Evolutionary conservation across 1,140 invertebrate species (phyloP).

Genomic region (Drosophila pectinifera): DNA sequence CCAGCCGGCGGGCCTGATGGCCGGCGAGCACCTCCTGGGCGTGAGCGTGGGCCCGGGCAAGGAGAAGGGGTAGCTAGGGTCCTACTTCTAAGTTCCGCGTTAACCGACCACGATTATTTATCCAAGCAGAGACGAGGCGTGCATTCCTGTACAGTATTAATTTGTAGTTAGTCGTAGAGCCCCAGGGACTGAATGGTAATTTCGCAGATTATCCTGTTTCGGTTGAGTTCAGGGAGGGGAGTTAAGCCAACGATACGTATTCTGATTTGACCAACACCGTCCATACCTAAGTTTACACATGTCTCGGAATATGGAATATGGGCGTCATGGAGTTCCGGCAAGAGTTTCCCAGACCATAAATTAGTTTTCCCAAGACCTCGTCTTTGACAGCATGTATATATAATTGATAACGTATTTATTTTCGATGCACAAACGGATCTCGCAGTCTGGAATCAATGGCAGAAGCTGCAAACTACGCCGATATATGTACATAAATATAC

Average conservation of each 20-base stretch:
- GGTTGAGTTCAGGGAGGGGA: conserved; percentile 22
- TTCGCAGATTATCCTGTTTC: conserved; percentile 30
- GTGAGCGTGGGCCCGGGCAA: conserved; percentile 84
- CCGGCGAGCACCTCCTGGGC: conserved; percentile 82
- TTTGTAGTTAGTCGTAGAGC: conserved; percentile 75
- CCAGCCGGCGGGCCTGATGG: conserved; percentile 89
- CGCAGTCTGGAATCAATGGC: conserved; percentile 63
- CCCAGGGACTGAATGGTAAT: conserved; percentile 9
- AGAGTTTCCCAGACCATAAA: not conserved
- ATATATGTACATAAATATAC: conserved; percentile 68
- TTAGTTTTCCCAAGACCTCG: conserved; percentile 31
- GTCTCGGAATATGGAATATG: conserved; percentile 17
- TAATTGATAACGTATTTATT: conserved; percentile 48
- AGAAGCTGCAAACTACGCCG: conserved; percentile 58
- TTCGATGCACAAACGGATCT: conserved; percentile 71
- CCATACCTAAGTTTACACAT: conserved; percentile 56
- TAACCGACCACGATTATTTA: conserved; percentile 15
- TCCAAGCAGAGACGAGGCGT: conserved; percentile 40
- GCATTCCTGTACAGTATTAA: conserved; percentile 80
- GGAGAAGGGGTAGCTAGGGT: conserved; percentile 84
- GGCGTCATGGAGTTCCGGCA: too few relatives aligned
- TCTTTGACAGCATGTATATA: conserved; percentile 42
- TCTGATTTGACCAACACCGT: conserved; percentile 65
- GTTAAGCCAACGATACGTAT: conserved; percentile 63
- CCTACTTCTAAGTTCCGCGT: conserved; percentile 77